phyloP scores from a whole-genome alignment of 2,113 vertebrate genomes.

The Anolis carolinensis region DNA sequence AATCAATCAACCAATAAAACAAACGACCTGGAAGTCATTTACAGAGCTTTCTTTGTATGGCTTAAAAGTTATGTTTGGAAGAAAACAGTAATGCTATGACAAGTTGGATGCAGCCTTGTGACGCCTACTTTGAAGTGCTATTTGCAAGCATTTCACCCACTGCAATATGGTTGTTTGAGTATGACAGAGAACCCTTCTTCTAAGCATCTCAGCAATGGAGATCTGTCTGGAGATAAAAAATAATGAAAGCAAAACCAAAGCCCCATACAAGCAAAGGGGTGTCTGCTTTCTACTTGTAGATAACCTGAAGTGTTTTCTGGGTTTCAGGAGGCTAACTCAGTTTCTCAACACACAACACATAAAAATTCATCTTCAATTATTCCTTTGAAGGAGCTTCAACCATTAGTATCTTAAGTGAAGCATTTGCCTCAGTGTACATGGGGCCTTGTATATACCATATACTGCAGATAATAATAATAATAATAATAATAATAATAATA shows the following conservation, averaged over 20 bases:
- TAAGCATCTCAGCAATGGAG: conserved; percentile 17
- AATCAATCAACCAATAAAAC: not conserved
- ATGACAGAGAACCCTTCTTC: conserved; percentile 52
- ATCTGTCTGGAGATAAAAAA: conserved; percentile 33
- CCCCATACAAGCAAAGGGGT: conserved; percentile 13
- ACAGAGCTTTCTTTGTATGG: conserved; percentile 41
- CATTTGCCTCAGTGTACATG: too few relatives aligned
- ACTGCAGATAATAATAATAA: too few relatives aligned
- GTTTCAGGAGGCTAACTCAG: not conserved
- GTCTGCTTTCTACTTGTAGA: not conserved
- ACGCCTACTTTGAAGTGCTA: conserved; percentile 62
- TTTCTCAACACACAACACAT: not conserved
- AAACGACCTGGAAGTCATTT: conserved; percentile 46
- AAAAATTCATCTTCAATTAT: not conserved
- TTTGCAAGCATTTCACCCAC: conserved; percentile 75
- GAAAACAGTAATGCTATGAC: conserved; percentile 57
- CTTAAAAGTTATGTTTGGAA: conserved; percentile 64
- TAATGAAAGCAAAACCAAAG: conserved; percentile 13
- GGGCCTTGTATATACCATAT: too few relatives aligned
- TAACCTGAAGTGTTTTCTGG: not conserved
- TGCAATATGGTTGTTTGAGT: conserved; percentile 69
- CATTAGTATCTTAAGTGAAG: not conserved
- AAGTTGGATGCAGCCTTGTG: conserved; percentile 61
- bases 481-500: too few relatives aligned
- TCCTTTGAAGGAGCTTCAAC: not conserved